Evolutionary conservation across 1,140 invertebrate genomes (phyloP), one percentile per base, ranked within the genome.

Genomic region (Trichoplusia ni): DNA sequence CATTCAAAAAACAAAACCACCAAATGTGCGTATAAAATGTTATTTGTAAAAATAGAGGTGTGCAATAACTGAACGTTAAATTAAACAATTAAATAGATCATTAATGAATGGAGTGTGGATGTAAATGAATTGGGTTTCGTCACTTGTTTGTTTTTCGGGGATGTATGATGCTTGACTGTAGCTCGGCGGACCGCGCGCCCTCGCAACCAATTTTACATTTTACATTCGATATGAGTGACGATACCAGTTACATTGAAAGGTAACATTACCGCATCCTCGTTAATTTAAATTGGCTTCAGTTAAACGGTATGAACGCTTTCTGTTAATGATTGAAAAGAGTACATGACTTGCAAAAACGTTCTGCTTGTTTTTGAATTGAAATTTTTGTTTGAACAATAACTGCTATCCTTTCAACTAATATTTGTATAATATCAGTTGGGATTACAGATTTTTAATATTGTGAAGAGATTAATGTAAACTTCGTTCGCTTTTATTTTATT

Each of bases 121-220:
- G 67, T 68, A 71, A 73, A 76, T 73, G 65, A 71, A 76, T 76
- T 76, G 67, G 47, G 62, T 75, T 68, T 67, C 64, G 54, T 61
- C 63, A 44, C 33, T 68, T 72, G 65, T 73, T 68, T 73, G 73
- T 75, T 70, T 68, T 54, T 47, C 58, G 42, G 38, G 37, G 21
- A 33, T 61, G 64, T 11, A 53, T 62, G 49, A 67, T 67, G 58
- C 71, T 69, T 49, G 40, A 63, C 60, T 64, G 46, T 53, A 42
- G 66, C 38, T 18, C 60, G 64, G 38, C 19, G 19, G 21, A 40
- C 35, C 59, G 53, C 58, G 31, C 4, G 13, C 42, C 1, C 3
- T 37, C 35, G 37, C 58, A 64, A 71, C 60, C 56, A 67, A 71
- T 64, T 67, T 71, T 51, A 64, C 58, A 71, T 64, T 67, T 71